A percentile compares a stretch with the other conserved stretches of the same genome.
Conservation (phyloP, 2,113 vertebrate genomes). For the Hydropotes inermis region DNA sequence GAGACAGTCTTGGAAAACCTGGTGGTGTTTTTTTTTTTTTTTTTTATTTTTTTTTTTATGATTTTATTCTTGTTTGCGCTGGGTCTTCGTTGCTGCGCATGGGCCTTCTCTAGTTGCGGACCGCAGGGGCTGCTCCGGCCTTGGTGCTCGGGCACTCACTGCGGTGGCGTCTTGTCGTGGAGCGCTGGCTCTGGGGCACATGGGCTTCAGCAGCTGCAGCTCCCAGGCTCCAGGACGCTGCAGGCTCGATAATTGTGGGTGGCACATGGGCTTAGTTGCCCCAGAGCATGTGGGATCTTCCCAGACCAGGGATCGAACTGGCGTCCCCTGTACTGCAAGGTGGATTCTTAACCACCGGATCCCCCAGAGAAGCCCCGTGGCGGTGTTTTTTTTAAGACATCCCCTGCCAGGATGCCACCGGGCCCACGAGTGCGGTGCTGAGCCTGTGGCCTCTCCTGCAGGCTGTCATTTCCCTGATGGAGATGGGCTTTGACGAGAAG, state of each 20-base stretch:
- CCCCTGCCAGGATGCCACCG: neutral
- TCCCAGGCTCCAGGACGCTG: neutral
- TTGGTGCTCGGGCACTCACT: accelerated
- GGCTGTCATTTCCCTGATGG: conserved; percentile 96
- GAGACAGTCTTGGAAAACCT: accelerated
- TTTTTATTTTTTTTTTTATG: neutral
- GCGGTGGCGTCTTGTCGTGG: neutral
- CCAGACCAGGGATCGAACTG: neutral
- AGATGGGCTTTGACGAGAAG: conserved; percentile 99
- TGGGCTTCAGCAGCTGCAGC: neutral
- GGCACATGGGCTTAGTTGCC: neutral
- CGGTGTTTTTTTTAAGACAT: accelerated
- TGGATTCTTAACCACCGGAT: too few species aligned
- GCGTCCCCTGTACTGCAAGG: too few species aligned
- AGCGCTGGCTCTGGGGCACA: accelerated
- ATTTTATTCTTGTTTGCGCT: accelerated
- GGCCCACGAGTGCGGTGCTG: accelerated
- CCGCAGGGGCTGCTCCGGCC: neutral
- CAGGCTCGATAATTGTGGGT: neutral
- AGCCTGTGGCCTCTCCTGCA: conserved; percentile 64
- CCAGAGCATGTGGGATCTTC: neutral
- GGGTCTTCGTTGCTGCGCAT: accelerated
- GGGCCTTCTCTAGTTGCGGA: neutral
- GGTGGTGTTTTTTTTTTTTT: neutral
- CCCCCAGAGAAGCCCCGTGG: neutral